Evolutionary conservation across 2,113 vertebrate genomes (phyloP), one percentile per base, ranked within the genome.

Genomic region (Prunella fulvescens): DNA sequence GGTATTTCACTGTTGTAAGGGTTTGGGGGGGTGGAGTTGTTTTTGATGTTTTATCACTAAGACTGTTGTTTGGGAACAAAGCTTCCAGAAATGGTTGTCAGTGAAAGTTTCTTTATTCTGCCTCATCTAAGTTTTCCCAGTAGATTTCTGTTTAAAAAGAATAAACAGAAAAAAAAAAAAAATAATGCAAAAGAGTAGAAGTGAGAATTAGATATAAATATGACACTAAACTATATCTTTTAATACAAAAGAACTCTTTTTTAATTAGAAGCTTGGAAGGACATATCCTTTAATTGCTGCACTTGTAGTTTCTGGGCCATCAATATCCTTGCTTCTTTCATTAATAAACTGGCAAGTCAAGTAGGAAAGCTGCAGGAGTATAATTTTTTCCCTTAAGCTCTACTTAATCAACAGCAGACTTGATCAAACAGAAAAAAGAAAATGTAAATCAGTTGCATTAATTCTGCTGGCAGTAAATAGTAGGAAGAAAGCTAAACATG

Each of bases 281-380:
- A 98, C 96, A 97, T 92, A 96, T 93, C 96, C 96, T 97, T 93
- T 98, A 98, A 98, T 97, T 98, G 98, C 97, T 97, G 95, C 79
- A 78, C 96, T 97, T 97, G 97, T 98, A 96, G 94, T 97, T 97
- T 98, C 97, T 96, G 95, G 97, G 93, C 97, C 97, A 98, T 98
- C 98, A 97, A 97, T 98, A 98, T 97, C 70, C 58, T 96, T 95
- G 92, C 96, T 97, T 97, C 97, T 98, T 98, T 98, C 97, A 98
- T 98, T 98, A 98, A 98, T 98, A 98, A 98, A 98, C 97, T 97
- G 97, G 98, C 97, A 96, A 97, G 96, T 97, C 94, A 94, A 97
- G 97, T 97, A 97, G 92, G 95, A 97, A 97, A 96, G 95, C 97
- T 82, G 96, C 90, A 78, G 88, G 94, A 96, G 95, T 92, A 95